Percentiles rank a stretch among this genome's conserved stretches.
phyloP scores from a whole-genome alignment of 1,140 invertebrate species.

The roundworm (Caenorhabditis elegans) region DNA sequence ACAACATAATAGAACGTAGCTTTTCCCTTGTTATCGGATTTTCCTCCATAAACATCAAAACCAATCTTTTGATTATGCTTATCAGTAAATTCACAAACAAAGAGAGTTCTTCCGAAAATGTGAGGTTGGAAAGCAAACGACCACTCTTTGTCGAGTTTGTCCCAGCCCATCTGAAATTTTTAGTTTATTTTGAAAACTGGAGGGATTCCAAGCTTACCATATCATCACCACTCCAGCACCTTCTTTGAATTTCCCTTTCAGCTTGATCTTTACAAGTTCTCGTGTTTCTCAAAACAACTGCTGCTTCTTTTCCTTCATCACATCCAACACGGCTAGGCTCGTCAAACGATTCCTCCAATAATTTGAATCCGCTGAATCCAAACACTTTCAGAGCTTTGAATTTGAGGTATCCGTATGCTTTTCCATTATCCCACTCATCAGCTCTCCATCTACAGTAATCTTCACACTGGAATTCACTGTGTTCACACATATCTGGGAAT shows the following conservation, averaged over 20 bases:
- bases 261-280: neutral
- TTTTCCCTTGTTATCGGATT: neutral
- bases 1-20: neutral
- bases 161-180: too few species aligned
- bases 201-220: neutral
- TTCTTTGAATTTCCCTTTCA: neutral
- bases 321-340: neutral
- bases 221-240: neutral
- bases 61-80: neutral
- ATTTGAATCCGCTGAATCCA: neutral
- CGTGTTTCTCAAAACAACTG: neutral
- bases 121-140: neutral
- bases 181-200: too few species aligned
- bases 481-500: neutral
- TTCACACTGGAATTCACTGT: neutral
- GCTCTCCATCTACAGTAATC: neutral
- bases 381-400: neutral
- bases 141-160: neutral
- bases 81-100: neutral
- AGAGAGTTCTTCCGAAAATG: neutral
- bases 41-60: neutral
- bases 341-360: neutral
- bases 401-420: neutral
- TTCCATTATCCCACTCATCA: neutral
- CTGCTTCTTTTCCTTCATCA: neutral